A percentile compares a stretch with the other conserved stretches of the same genome.
These are phyloP conservation scores for Lysiphlebus fabarum DNA, from an alignment of 1,140 invertebrate genomes.

Conservation along the genomic window DNA sequence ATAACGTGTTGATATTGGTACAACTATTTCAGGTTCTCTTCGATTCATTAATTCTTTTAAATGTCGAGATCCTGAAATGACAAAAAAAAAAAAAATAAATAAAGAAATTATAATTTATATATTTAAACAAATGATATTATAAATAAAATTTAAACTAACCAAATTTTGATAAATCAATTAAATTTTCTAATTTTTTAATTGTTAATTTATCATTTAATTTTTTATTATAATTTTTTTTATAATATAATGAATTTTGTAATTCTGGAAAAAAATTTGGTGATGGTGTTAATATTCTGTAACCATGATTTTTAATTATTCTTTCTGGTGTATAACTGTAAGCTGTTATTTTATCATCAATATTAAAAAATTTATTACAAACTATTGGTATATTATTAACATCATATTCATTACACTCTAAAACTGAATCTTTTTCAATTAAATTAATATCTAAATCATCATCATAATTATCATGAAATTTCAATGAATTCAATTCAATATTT, in stretches of 20 bases:
- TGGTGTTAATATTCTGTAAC: slow-evolving; percentile 43
- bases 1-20: slow-evolving; percentile 17
- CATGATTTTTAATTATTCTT: slow-evolving; percentile 39
- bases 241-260: neutral
- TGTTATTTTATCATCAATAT: neutral
- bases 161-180: slow-evolving; percentile 33
- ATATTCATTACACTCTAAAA: too few species aligned
- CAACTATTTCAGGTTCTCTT: slow-evolving; percentile 6
- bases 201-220: slow-evolving; percentile 3
- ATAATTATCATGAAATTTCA: too few species aligned
- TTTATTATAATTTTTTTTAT: slow-evolving; percentile 21
- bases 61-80: slow-evolving; percentile 28
- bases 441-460: too few species aligned
- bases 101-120: neutral
- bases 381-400: too few species aligned
- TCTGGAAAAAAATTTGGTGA: slow-evolving; percentile 34
- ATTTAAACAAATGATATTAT: slow-evolving; percentile 1
- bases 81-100: slow-evolving; percentile 22
- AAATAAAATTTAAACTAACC: slow-evolving; percentile 24
- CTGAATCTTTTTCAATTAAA: too few species aligned
- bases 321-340: slow-evolving; percentile 44
- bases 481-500: too few species aligned
- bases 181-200: slow-evolving; percentile 23
- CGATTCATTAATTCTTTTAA: slow-evolving; percentile 27
- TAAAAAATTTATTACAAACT: too few species aligned